phyloP scores from a whole-genome alignment of 2,797 vertebrate species.

The Naso thynnoides region DNA sequence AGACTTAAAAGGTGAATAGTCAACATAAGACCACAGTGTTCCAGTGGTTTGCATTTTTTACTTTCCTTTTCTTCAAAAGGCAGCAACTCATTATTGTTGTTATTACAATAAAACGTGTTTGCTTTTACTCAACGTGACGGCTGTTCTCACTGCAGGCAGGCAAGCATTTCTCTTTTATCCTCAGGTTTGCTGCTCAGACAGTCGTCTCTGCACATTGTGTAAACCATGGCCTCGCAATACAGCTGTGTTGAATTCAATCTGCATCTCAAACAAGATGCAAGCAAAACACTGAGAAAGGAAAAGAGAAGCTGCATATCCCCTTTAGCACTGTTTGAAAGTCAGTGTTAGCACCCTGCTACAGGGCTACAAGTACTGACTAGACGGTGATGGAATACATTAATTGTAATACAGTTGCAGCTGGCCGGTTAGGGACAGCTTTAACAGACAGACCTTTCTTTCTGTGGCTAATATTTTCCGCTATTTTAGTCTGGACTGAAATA shows the following conservation, averaged over 20 bases:
- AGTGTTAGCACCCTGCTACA: not conserved
- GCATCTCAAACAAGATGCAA: slow-evolving; percentile 24
- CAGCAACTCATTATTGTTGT: not conserved
- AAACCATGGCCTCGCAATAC: slow-evolving; percentile 24
- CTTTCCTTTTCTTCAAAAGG: not conserved
- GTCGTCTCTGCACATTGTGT: slow-evolving; percentile 18
- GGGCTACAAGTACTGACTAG: not conserved
- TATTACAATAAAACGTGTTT: slow-evolving; percentile 26
- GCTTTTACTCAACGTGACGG: slow-evolving; percentile 31
- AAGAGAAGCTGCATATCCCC: not conserved
- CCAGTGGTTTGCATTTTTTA: not conserved
- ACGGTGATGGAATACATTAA: slow-evolving; percentile 19
- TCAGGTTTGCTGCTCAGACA: slow-evolving; percentile 34
- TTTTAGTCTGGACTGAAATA: not conserved
- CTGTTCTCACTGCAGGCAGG: slow-evolving; percentile 44
- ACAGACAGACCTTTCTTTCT: not conserved
- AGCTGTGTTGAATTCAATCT: slow-evolving; percentile 19
- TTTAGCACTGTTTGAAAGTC: slow-evolving; percentile 21
- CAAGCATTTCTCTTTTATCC: slow-evolving; percentile 27
- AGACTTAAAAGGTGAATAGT: slow-evolving; percentile 20
- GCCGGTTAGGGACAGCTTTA: not conserved
- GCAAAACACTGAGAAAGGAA: slow-evolving; percentile 4
- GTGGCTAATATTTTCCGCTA: not conserved
- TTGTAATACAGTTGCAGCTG: not conserved
- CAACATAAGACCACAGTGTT: not conserved